phyloP scores from a whole-genome alignment of 2,797 vertebrate genomes.

The Capromys pilorides region DNA sequence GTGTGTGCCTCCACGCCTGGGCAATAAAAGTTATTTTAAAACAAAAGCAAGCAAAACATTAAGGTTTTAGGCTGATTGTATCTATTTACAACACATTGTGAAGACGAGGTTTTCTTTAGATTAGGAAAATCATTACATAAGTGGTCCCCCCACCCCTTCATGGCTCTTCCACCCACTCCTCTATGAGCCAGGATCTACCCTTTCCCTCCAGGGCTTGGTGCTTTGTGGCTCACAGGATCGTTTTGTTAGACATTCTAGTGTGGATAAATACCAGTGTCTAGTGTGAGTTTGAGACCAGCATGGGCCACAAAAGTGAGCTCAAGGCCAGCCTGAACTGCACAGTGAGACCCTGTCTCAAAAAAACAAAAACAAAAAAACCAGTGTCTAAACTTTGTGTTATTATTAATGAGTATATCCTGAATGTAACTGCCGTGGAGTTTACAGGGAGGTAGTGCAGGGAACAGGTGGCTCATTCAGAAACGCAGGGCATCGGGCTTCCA shows the following conservation, averaged over 20 bases:
- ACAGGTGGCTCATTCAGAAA: slow-evolving; percentile 48
- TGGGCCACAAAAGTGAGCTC: too few relatives aligned
- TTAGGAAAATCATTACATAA: slow-evolving; percentile 60
- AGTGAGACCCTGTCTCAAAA: too few relatives aligned
- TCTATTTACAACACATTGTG: slow-evolving; percentile 57
- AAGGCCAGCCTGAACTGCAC: too few relatives aligned
- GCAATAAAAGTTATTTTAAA: slow-evolving; percentile 33
- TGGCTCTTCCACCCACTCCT: slow-evolving; percentile 68
- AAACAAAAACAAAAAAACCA: too few relatives aligned
- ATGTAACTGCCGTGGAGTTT: slow-evolving; percentile 46
- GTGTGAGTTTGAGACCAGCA: too few relatives aligned
- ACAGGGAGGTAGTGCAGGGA: neutral
- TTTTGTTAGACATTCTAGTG: slow-evolving; percentile 44
- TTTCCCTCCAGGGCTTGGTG: slow-evolving; percentile 47
- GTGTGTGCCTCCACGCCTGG: too few relatives aligned
- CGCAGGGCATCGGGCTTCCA: neutral
- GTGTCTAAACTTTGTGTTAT: slow-evolving; percentile 8
- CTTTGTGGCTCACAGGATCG: neutral
- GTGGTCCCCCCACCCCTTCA: slow-evolving; percentile 57
- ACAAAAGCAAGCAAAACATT: slow-evolving; percentile 15
- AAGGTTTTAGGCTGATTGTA: neutral
- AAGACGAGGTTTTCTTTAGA: slow-evolving; percentile 80
- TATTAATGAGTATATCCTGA: slow-evolving; percentile 39
- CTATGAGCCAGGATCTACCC: slow-evolving; percentile 37
- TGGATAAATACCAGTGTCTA: too few relatives aligned